These are phyloP conservation scores for Lampris megalopsis DNA, from an alignment of 2,113 vertebrate genomes.

Conservation along the genomic window DNA sequence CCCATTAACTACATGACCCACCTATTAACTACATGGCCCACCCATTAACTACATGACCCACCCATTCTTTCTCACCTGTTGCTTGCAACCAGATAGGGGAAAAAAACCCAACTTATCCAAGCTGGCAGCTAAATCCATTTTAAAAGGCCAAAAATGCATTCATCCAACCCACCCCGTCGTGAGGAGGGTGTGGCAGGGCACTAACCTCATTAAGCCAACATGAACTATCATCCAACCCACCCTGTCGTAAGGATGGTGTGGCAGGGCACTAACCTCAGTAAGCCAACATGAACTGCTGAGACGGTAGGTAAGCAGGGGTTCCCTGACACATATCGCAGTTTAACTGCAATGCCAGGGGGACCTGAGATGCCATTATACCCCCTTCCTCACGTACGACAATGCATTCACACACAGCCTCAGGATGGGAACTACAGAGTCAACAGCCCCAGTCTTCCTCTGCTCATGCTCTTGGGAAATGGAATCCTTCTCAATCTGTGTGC, in stretches of 20 bases:
- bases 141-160: background rate
- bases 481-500: conserved; percentile 16
- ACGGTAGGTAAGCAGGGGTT: conserved; percentile 27
- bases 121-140: too few species aligned
- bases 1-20: too few species aligned
- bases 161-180: conserved; percentile 8
- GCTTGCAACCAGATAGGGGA: too few species aligned
- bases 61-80: too few species aligned
- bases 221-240: conserved; percentile 29
- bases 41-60: too few species aligned
- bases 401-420: background rate
- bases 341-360: conserved; percentile 27
- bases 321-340: conserved; percentile 39
- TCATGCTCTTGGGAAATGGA: conserved; percentile 11
- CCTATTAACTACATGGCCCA: too few species aligned
- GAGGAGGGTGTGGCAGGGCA: conserved; percentile 11
- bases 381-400: background rate
- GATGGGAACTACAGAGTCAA: background rate
- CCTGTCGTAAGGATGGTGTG: background rate
- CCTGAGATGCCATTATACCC: conserved; percentile 1
- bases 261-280: background rate
- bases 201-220: conserved; percentile 9
- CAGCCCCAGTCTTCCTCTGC: background rate
- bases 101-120: too few species aligned
- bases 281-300: conserved; percentile 35